Base-by-base conservation (phyloP, 2,888 invertebrate genomes). In the Hirtodrosophila cameraria region DNA sequence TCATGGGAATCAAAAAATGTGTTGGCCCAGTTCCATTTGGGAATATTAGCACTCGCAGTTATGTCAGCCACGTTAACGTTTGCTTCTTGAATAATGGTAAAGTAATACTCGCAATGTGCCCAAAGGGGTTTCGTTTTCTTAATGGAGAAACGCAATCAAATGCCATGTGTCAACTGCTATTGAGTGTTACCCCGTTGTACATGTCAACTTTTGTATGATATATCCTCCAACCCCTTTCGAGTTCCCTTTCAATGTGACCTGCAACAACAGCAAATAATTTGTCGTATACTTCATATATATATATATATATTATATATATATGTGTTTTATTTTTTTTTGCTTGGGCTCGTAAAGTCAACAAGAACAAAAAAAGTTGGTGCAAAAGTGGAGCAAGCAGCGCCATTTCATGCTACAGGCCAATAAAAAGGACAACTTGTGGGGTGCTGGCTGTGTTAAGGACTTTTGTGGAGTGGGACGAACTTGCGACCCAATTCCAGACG, bases 401-500 rank as follows among this genome's bases (percentile, higher is more conserved):
- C 74, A 67, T 81, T 86, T 84, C 80, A 86, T 80, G 80, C 72
- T 61, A 67, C 35, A 31, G 60, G 63, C 82, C 67, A 84, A 80
- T 80, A 80, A 80, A 86, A 81, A 73, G 72, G 68, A 9, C 49
- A 36, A 35, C 30, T 42, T 35, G 35, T 36, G 0, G 7, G 28
- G 12, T 7, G 6, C 11, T 25, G 27, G 12, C 11, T 27, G 9
- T 12, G 13, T 31, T 4, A 1, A 3, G 6, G 8, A 1, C 1
- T 27, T n/a, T n/a, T n/a, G 36, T 18, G 42, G 54, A 35, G 23
- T 8, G 3, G 18, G 2, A 20, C 18, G 18, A 20, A 20, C 23
- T 23, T 63, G 43, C 54, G 81, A 80, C 79, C 79, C 77, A 84
- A 86, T 80, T 86, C 70, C 81, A 84, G 78, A 64, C 86, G 81